These are phyloP conservation scores for Desoria tigrina DNA, from an alignment of 2,888 invertebrate species.

Conservation along the genomic window DNA sequence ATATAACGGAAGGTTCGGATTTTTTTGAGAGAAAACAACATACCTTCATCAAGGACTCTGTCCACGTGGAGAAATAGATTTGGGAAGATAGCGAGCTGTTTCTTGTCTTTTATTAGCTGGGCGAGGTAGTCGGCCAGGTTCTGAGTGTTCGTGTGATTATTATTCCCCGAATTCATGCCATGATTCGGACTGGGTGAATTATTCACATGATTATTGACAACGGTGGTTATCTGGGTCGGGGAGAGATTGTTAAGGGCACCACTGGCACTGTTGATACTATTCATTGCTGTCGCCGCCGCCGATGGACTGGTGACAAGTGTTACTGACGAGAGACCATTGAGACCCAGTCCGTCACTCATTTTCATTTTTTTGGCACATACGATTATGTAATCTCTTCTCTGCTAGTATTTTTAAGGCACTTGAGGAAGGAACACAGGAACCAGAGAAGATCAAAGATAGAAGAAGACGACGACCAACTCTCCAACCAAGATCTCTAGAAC, in stretches of 20 bases:
- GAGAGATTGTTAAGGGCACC: slow-evolving; percentile 25
- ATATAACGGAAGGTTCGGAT: no score
- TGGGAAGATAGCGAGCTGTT: slow-evolving; percentile 98
- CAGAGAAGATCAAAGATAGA: no score
- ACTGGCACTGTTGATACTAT: slow-evolving; percentile 52
- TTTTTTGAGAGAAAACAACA: no score
- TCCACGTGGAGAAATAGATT: slow-evolving; percentile 99
- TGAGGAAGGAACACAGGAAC: slow-evolving; percentile 26
- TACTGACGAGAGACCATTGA: slow-evolving; percentile 48
- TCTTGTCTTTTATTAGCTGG: slow-evolving; percentile 99
- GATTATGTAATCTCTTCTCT: background rate
- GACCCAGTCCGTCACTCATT: slow-evolving; percentile 53
- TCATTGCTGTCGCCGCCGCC: slow-evolving; percentile 40
- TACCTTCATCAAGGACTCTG: slow-evolving; percentile 98
- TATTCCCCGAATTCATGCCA: slow-evolving; percentile 39
- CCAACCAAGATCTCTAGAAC: no score
- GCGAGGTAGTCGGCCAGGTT: slow-evolving; percentile 99
- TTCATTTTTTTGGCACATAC: slow-evolving; percentile 54
- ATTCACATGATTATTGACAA: slow-evolving; percentile 25
- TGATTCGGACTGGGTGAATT: slow-evolving; percentile 18
- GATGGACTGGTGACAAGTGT: slow-evolving; percentile 51
- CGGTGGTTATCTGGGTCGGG: slow-evolving; percentile 36
- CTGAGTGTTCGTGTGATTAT: slow-evolving; percentile 65
- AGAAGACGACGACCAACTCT: no score
- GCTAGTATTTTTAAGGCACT: slow-evolving; percentile 22